Conservation (phyloP, 2,888 invertebrate genomes). For the Trichogramma dendrolimi region DNA sequence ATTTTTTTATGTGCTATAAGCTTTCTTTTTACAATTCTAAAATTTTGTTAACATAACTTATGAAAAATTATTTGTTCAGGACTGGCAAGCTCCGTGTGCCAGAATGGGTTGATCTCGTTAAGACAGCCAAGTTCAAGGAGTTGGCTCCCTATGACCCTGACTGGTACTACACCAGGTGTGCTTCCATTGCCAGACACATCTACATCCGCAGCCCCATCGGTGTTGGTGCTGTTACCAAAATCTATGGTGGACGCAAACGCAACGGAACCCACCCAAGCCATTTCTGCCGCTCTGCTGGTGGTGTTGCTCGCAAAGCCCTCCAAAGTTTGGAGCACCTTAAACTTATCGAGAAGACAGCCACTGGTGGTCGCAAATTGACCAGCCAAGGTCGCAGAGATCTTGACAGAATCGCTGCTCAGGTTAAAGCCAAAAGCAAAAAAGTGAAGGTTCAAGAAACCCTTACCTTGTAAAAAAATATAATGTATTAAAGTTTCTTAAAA, state of each 20-base stretch:
- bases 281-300: constrained; percentile 86
- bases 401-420: constrained; percentile 96
- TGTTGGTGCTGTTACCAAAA: constrained; percentile 92
- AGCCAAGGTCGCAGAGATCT: constrained; percentile 91
- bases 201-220: constrained; percentile 94
- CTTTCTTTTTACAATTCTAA: too few species aligned
- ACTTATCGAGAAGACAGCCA: constrained; percentile 86
- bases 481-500: constrained; percentile 10
- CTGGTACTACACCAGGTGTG: constrained; percentile 95
- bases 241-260: constrained; percentile 94
- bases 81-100: constrained; percentile 94
- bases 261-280: constrained; percentile 95
- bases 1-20: too few species aligned
- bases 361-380: constrained; percentile 85
- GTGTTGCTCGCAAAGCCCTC: constrained; percentile 86
- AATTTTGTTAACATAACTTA: too few species aligned
- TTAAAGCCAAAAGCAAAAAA: constrained; percentile 63
- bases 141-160: constrained; percentile 96
- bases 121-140: constrained; percentile 93
- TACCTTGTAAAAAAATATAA: constrained; percentile 35
- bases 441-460: constrained; percentile 48
- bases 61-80: constrained; percentile 54
- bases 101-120: constrained; percentile 96
- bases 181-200: constrained; percentile 90
- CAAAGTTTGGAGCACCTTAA: constrained; percentile 89